Evolutionary conservation across 1,140 invertebrate species (phyloP).

Genomic region (Drosophila saltans): DNA sequence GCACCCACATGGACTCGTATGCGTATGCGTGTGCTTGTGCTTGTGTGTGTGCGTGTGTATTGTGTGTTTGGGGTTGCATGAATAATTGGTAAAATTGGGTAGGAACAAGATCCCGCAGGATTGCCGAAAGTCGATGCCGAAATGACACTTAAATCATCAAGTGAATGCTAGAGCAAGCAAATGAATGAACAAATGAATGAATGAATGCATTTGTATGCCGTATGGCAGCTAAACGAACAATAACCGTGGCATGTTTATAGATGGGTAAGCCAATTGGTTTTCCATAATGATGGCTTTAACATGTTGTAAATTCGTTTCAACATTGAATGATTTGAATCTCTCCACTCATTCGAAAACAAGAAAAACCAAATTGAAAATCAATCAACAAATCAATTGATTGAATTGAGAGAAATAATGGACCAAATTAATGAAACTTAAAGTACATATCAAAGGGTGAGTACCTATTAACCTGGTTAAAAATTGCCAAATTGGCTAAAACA

Average conservation of each 20-base stretch:
- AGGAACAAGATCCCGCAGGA: slow-evolving; percentile 28
- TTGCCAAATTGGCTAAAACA: too few relatives aligned
- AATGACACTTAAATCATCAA: slow-evolving; percentile 61
- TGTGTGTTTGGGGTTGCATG: slow-evolving; percentile 70
- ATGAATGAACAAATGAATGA: slow-evolving; percentile 39
- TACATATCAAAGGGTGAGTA: too few relatives aligned
- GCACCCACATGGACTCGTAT: slow-evolving; percentile 19
- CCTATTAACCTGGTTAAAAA: too few relatives aligned
- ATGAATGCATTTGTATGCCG: slow-evolving; percentile 6
- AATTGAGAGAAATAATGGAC: too few relatives aligned
- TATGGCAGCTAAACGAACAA: slow-evolving; percentile 3
- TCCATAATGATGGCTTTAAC: too few relatives aligned
- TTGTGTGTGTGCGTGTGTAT: background rate
- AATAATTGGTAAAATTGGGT: slow-evolving; percentile 64
- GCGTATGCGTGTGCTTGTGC: background rate
- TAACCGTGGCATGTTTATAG: background rate
- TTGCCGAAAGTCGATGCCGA: slow-evolving; percentile 55
- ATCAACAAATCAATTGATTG: too few relatives aligned
- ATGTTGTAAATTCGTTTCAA: too few relatives aligned
- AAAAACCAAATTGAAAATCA: too few relatives aligned
- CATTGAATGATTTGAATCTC: too few relatives aligned
- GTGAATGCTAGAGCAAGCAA: slow-evolving; percentile 3
- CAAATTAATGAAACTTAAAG: too few relatives aligned
- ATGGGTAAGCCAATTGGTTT: too few relatives aligned
- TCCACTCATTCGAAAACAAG: too few relatives aligned